Conservation (phyloP, 2,797 vertebrate species). For the Brachyrhaphis roseni region DNA sequence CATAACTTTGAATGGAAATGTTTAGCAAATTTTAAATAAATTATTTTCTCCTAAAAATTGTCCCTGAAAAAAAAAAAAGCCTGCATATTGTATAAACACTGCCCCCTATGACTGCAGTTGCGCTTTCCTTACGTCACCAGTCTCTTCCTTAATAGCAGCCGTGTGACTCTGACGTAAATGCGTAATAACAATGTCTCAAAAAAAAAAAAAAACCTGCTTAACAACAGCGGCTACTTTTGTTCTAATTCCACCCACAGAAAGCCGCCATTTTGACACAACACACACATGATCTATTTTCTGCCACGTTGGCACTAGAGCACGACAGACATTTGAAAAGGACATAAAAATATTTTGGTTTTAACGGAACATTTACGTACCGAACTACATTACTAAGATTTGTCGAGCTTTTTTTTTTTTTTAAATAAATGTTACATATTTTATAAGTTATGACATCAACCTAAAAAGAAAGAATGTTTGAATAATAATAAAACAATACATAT, state of each 20-base stretch:
- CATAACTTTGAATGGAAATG: background rate
- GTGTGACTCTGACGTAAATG: slow-evolving; percentile 63
- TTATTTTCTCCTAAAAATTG: background rate
- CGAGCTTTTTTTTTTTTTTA: background rate
- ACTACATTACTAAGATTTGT: background rate
- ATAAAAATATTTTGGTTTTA: fast-evolving
- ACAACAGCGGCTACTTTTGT: slow-evolving; percentile 31
- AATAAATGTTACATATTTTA: background rate
- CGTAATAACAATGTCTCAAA: slow-evolving; percentile 10
- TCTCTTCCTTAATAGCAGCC: slow-evolving; percentile 23
- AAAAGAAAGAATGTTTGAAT: background rate
- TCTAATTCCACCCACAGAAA: slow-evolving; percentile 14
- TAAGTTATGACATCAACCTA: background rate
- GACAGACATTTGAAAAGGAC: fast-evolving
- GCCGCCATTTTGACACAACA: slow-evolving; percentile 73
- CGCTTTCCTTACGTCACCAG: slow-evolving; percentile 39
- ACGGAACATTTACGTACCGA: fast-evolving
- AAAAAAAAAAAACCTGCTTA: background rate
- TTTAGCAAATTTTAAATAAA: background rate
- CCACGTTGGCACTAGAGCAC: slow-evolving; percentile 49
- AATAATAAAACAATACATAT: background rate
- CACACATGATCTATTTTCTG: slow-evolving; percentile 46
- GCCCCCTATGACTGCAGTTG: slow-evolving; percentile 53
- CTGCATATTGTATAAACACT: slow-evolving; percentile 27
- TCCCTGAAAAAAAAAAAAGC: background rate